Conservation (phyloP, 2,888 invertebrate genomes). For the Candidula unifasciata region DNA sequence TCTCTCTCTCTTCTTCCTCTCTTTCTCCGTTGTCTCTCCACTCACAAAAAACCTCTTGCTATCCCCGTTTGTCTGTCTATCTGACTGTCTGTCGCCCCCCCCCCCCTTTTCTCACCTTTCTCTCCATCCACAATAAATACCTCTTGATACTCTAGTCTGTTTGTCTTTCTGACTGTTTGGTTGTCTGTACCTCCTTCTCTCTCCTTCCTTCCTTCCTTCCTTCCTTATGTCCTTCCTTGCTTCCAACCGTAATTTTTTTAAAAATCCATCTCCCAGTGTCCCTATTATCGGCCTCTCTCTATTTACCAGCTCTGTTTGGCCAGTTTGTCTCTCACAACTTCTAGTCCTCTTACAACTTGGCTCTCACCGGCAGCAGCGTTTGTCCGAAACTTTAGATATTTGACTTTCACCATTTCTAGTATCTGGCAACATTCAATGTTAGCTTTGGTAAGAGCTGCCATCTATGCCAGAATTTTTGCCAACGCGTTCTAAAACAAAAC, state of each 20-base stretch:
- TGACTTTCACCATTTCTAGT: conserved; percentile 32
- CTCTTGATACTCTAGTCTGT: background rate
- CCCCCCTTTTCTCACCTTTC: background rate
- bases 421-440: conserved; percentile 34
- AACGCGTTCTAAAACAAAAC: too few species aligned
- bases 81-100: background rate
- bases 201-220: background rate
- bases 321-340: conserved; percentile 20
- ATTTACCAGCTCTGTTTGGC: conserved; percentile 27
- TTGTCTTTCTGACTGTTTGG: background rate
- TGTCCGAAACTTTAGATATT: conserved; percentile 37
- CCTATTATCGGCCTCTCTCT: conserved; percentile 19
- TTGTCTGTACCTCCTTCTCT: background rate
- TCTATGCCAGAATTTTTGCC: too few species aligned
- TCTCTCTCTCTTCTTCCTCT: background rate
- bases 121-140: background rate
- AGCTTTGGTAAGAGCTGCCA: conserved; percentile 32
- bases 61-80: background rate
- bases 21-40: background rate
- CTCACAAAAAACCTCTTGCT: background rate
- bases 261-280: background rate
- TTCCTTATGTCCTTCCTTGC: background rate
- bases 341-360: conserved; percentile 9
- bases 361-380: conserved; percentile 2
- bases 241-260: too few species aligned